Evolutionary conservation across 2,113 vertebrate genomes (phyloP), one percentile per base, ranked within the genome.

Genomic region (Calcarius ornatus): DNA sequence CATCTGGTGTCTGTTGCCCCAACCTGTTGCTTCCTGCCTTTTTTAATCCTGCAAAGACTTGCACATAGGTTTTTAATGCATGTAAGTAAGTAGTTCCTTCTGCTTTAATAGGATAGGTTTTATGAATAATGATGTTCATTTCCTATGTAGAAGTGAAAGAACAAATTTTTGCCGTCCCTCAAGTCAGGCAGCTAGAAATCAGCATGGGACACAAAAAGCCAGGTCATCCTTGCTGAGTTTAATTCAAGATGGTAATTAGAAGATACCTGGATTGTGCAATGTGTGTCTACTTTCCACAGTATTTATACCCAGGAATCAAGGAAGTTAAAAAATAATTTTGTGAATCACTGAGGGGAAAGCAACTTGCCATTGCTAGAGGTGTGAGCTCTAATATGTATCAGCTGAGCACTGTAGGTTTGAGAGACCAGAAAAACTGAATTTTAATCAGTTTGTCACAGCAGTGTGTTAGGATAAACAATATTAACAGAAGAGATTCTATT

Each of bases 1-100:
- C 43, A 78, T 89, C 43, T 88, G 59, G 11, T 91, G 47, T 76
- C 37, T 88, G 33, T 73, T 96, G 92, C 63, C 87, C 68, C 28
- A 92, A 11, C 85, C 71, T 86, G 94, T 96, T 92, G 75, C 76
- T 94, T 96, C 90, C 64, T 93, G 87, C 93, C 84, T 92, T 63
- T 86, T 88, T 91, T 64, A 80, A 71, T 96, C 81, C 68, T 94
- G 78, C 64, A 77, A 79, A 66, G 71, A 90, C 85, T 93, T 96
- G 79, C 47, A 60, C 15, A 1, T 76, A 6, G 42, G 43, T 69
- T 94, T 86, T 78, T 86, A 72, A 90, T 70, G 71, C 76, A 60
- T 20, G 18, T 40, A 38, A 65, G 48, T 50, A 21, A 91, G 25
- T 51, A 75, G 77, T 89, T 89, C 68, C 53, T 94, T 71, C 57